phyloP scores from a whole-genome alignment of 1,140 invertebrate genomes.

The Phymorhynchus buccinoides region DNA sequence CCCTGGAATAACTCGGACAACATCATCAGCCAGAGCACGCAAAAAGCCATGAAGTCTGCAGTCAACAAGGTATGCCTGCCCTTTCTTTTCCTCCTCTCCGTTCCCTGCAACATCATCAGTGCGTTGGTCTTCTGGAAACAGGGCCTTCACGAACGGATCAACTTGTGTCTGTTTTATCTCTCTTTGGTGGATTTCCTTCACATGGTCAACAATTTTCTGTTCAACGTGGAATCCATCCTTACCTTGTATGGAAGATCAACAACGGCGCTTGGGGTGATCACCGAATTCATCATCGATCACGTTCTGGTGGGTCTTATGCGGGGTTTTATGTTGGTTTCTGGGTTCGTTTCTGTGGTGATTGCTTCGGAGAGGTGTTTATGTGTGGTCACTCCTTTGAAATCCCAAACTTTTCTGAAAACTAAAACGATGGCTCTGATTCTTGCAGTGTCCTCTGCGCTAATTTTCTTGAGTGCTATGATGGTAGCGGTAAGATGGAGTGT shows the following conservation, averaged over 20 bases:
- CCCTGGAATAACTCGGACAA: conserved; percentile 17
- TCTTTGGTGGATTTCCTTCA: neutral
- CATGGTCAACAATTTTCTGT: neutral
- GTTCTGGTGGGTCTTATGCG: neutral
- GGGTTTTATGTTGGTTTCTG: neutral
- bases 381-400: conserved; percentile 8
- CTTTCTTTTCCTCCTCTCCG: neutral
- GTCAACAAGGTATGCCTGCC: neutral
- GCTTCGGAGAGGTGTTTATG: neutral
- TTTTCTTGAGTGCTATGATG: neutral
- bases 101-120: neutral
- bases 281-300: neutral
- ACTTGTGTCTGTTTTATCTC: conserved; percentile 19
- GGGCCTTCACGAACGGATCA: conserved; percentile 11
- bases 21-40: neutral
- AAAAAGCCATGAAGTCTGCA: neutral
- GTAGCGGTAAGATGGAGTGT: neutral
- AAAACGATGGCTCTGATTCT: neutral
- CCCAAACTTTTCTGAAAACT: neutral
- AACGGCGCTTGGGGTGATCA: neutral
- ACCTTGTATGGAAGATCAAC: neutral
- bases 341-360: neutral
- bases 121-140: neutral
- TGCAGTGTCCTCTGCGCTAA: neutral
- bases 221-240: neutral